Evolutionary conservation across 1,140 invertebrate genomes (phyloP).

Genomic region (Neodiprion fabricii): DNA sequence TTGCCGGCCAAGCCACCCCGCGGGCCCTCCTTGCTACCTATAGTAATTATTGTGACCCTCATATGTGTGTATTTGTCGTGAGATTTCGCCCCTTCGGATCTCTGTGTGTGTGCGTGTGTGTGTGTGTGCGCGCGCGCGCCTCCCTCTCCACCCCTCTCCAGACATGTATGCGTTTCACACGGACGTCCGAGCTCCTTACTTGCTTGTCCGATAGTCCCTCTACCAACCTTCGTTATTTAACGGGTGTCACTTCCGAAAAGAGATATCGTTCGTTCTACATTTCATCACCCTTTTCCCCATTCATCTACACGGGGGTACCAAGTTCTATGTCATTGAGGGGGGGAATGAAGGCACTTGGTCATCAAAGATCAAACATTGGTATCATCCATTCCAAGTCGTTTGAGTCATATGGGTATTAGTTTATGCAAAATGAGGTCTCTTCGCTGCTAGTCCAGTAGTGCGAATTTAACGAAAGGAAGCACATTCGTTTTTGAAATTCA

Average conservation of each 20-base stretch:
- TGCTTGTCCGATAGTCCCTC: conserved; percentile 49
- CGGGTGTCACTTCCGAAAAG: conserved; percentile 50
- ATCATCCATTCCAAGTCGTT: too few species aligned
- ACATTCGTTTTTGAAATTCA: too few species aligned
- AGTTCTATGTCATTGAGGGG: too few species aligned
- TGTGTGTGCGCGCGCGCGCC: conserved; percentile 32
- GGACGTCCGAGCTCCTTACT: conserved; percentile 44
- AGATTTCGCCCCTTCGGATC: conserved; percentile 23
- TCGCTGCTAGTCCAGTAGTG: too few species aligned
- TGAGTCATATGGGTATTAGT: too few species aligned
- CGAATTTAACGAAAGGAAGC: too few species aligned
- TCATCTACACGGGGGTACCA: too few species aligned
- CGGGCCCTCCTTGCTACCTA: conserved; percentile 42
- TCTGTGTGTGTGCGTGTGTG: conserved; percentile 31
- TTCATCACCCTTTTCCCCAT: too few species aligned
- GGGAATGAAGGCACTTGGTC: too few species aligned
- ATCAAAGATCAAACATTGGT: too few species aligned
- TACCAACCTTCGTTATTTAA: conserved; percentile 47
- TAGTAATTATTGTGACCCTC: conserved; percentile 56
- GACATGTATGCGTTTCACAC: conserved; percentile 20
- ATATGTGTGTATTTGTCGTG: conserved; percentile 51
- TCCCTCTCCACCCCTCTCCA: not conserved
- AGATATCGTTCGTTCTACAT: conserved; percentile 8
- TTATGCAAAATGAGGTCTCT: too few species aligned
- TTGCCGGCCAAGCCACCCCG: conserved; percentile 53